phyloP scores from a whole-genome alignment of 2,888 invertebrate genomes.

The Standfussiana lucernea region DNA sequence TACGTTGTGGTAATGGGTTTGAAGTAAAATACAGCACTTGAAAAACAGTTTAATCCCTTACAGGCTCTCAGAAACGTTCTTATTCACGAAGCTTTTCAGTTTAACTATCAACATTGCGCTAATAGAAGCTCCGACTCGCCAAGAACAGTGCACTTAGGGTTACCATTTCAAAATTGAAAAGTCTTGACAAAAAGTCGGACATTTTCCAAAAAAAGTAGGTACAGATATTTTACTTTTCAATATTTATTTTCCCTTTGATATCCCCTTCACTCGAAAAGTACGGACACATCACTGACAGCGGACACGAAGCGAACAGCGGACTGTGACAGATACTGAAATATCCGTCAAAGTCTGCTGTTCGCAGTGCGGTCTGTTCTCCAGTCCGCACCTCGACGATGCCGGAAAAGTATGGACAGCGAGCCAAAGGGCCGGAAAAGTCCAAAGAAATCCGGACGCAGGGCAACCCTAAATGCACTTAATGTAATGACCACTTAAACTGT shows the following conservation, averaged over 20 bases:
- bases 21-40: not conserved
- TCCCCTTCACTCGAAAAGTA: not conserved
- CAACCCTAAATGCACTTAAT: conserved; percentile 19
- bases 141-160: conserved; percentile 16
- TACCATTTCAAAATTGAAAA: not conserved
- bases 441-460: not conserved
- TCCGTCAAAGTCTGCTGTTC: not conserved
- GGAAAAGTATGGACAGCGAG: not conserved
- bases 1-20: not conserved
- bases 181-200: too few species aligned
- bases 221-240: not conserved
- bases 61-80: not conserved
- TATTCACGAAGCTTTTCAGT: conserved; percentile 8
- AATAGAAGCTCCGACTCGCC: conserved; percentile 3
- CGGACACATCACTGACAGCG: not conserved
- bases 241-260: not conserved
- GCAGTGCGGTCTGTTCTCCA: not conserved
- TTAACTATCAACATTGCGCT: conserved; percentile 7
- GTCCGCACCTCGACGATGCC: not conserved
- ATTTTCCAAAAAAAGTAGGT: not conserved
- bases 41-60: not conserved
- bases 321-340: not conserved
- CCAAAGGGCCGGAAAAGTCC: not conserved
- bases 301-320: not conserved
- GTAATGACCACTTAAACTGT: conserved; percentile 40